phyloP scores from a whole-genome alignment of 1,140 invertebrate species.

The Neodiprion pinetum region DNA sequence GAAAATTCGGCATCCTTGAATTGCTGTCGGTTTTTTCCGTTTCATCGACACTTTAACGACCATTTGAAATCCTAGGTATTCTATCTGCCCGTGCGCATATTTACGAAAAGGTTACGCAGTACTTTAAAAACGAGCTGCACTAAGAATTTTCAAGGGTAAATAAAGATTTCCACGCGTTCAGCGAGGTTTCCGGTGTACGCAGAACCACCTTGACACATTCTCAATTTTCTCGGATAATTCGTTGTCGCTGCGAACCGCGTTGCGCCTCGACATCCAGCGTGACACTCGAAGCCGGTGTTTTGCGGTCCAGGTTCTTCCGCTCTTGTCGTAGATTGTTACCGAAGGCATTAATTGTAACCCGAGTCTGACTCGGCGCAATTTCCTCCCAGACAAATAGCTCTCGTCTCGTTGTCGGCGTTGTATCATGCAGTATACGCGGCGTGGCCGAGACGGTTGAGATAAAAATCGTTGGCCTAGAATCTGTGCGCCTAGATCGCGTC shows the following conservation, averaged over 20 bases:
- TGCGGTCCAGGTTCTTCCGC: background rate
- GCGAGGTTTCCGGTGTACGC: too few species aligned
- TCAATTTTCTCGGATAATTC: background rate
- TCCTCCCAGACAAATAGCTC: background rate
- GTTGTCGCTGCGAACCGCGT: background rate
- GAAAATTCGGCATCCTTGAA: too few species aligned
- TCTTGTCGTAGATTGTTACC: background rate
- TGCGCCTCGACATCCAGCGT: background rate
- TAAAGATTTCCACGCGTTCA: too few species aligned
- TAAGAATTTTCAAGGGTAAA: too few species aligned
- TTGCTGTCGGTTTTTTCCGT: too few species aligned
- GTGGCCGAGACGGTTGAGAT: background rate
- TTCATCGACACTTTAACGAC: too few species aligned
- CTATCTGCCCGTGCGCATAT: too few species aligned
- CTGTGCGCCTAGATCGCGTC: background rate
- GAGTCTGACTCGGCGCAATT: background rate
- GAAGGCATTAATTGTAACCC: background rate
- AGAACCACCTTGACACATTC: too few species aligned
- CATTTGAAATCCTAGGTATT: too few species aligned
- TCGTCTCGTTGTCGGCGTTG: background rate
- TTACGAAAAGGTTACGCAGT: too few species aligned
- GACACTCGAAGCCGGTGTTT: background rate
- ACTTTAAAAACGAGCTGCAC: too few species aligned
- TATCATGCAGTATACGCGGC: background rate
- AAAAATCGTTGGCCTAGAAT: constrained; percentile 2